A percentile compares a stretch with the other conserved stretches of the same genome.
These are phyloP conservation scores for Opisthocomus hoazin DNA, from an alignment of 2,113 vertebrate species.

Conservation along the genomic window DNA sequence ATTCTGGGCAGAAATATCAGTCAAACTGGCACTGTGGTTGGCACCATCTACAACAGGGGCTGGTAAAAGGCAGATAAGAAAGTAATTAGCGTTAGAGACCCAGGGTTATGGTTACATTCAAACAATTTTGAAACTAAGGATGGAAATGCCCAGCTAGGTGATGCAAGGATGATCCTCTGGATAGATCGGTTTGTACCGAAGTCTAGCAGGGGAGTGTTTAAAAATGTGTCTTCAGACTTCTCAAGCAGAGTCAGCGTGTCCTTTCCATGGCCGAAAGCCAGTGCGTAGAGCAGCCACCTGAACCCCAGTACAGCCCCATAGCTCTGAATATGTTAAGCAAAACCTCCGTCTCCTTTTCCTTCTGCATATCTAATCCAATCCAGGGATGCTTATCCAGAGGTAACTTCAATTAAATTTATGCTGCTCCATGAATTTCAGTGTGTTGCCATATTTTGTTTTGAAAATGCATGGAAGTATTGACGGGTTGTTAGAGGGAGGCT, in stretches of 20 bases:
- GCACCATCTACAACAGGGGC: background rate
- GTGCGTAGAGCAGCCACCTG: background rate
- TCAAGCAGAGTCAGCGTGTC: background rate
- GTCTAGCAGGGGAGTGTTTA: background rate
- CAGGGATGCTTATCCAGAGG: background rate
- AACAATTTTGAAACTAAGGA: background rate
- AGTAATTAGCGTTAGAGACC: background rate
- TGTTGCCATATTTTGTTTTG: background rate
- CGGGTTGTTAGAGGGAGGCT: background rate
- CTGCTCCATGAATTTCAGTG: background rate
- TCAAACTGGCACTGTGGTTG: background rate
- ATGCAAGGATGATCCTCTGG: background rate
- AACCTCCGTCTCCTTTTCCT: background rate
- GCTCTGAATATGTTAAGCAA: background rate
- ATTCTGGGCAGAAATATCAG: background rate
- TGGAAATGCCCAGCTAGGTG: background rate
- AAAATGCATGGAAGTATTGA: background rate
- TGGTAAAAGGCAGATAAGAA: background rate
- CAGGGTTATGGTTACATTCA: background rate
- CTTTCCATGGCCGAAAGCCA: background rate
- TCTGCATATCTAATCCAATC: background rate
- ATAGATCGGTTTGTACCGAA: background rate
- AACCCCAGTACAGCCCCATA: rapidly evolving
- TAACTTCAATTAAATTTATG: background rate
- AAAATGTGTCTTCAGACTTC: background rate